These are phyloP conservation scores for Caenorhabditis sp. DNA, from an alignment of 2,888 invertebrate genomes.

Conservation along the genomic window DNA sequence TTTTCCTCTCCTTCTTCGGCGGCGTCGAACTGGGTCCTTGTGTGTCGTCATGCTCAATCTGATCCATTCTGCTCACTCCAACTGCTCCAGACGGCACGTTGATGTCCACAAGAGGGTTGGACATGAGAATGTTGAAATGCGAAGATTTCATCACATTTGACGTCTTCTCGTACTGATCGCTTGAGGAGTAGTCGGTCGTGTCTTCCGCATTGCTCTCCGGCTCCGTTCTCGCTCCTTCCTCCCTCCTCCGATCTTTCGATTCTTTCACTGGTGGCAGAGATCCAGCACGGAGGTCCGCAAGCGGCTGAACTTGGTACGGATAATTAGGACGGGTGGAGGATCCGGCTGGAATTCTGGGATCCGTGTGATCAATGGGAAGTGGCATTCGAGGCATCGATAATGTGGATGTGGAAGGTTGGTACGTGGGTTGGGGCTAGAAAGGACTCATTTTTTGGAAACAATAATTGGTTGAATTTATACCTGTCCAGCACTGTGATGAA, in stretches of 20 bases:
- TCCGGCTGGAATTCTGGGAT: slow-evolving; percentile 61
- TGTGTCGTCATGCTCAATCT: slow-evolving; percentile 50
- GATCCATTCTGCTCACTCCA: slow-evolving; percentile 25
- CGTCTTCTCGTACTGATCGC: slow-evolving; percentile 67
- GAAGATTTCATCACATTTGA: slow-evolving; percentile 50
- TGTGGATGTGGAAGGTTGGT: slow-evolving; percentile 31
- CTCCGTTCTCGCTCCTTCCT: slow-evolving; percentile 72
- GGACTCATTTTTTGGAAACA: not conserved
- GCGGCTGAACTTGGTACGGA: slow-evolving; percentile 73
- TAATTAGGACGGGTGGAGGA: slow-evolving; percentile 62
- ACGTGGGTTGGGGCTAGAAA: slow-evolving; percentile 16
- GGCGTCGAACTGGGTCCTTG: slow-evolving; percentile 60
- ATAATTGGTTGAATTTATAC: slow-evolving; percentile 5
- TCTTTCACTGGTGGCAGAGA: slow-evolving; percentile 71
- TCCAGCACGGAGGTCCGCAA: slow-evolving; percentile 75
- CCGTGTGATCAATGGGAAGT: slow-evolving; percentile 57
- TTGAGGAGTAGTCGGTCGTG: slow-evolving; percentile 78
- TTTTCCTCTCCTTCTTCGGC: slow-evolving; percentile 38
- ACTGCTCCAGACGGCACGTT: slow-evolving; percentile 58
- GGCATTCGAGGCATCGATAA: slow-evolving; percentile 29
- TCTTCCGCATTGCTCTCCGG: slow-evolving; percentile 77
- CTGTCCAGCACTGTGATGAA: slow-evolving; percentile 63
- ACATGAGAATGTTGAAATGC: slow-evolving; percentile 71
- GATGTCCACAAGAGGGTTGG: slow-evolving; percentile 70
- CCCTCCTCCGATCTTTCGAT: slow-evolving; percentile 57